Evolutionary conservation across 2,797 vertebrate species (phyloP).

Genomic region (Oceanodroma leucorhoa): DNA sequence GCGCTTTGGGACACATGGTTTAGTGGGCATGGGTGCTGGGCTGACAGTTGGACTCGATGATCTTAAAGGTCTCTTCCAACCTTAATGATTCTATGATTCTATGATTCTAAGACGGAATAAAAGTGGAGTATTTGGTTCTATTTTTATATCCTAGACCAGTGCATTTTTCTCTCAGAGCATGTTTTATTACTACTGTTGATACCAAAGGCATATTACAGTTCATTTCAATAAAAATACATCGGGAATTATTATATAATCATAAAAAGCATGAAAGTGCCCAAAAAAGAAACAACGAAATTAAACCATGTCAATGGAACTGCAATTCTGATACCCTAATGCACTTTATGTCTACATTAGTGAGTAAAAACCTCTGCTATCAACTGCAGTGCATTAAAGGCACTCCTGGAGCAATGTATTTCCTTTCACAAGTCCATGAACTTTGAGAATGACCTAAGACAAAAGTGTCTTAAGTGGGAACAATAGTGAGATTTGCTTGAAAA

Average conservation of each 20-base stretch:
- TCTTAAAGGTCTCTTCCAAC: too few relatives aligned
- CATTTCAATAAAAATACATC: not conserved
- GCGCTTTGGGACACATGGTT: too few relatives aligned
- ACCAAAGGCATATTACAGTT: not conserved
- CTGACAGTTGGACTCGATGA: too few relatives aligned
- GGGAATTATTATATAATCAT: not conserved
- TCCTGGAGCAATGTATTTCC: not conserved
- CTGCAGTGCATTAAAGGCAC: not conserved
- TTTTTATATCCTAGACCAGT: not conserved
- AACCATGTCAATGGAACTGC: not conserved
- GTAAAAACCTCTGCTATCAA: not conserved
- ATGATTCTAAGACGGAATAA: not conserved
- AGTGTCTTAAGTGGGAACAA: not conserved
- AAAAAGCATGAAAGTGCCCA: accelerated
- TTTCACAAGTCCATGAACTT: not conserved
- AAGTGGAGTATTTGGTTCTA: not conserved
- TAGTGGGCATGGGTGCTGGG: too few relatives aligned
- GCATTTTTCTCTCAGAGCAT: accelerated
- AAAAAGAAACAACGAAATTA: not conserved
- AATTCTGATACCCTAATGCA: not conserved
- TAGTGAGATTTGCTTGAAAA: not conserved
- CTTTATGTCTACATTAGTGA: accelerated
- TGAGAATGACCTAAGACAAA: not conserved
- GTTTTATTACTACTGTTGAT: not conserved
- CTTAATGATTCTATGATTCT: too few relatives aligned